phyloP scores from a whole-genome alignment of 1,140 invertebrate species.

The Campodea augens region DNA sequence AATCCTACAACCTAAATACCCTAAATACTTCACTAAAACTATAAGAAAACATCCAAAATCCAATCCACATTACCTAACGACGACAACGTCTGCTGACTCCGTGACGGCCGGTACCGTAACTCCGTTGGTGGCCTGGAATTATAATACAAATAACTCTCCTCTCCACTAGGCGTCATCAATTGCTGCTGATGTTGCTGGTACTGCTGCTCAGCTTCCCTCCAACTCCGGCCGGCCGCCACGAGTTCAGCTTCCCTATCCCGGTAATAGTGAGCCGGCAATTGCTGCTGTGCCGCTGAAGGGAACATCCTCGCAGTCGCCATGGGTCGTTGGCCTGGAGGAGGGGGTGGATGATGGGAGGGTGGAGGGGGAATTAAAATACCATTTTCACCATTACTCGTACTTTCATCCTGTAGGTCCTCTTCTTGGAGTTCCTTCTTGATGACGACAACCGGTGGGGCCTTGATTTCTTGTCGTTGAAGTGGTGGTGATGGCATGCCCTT shows the following conservation, averaged over 20 bases:
- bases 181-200: no score
- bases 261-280: constrained; percentile 3
- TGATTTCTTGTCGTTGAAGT: constrained; percentile 50
- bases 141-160: constrained; percentile 59
- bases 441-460: constrained; percentile 79
- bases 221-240: constrained; percentile 1
- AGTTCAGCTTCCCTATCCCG: neutral
- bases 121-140: constrained; percentile 34
- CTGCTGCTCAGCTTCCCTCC: constrained; percentile 2
- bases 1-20: no score
- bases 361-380: constrained; percentile 5
- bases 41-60: no score
- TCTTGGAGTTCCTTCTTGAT: constrained; percentile 78
- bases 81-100: no score
- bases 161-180: no score
- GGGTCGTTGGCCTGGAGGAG: constrained; percentile 11
- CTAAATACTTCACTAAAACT: no score
- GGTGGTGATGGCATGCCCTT: constrained; percentile 35
- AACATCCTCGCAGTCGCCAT: constrained; percentile 11
- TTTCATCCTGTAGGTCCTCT: constrained; percentile 43
- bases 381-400: constrained; percentile 13
- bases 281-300: constrained; percentile 7
- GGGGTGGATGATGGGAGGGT: constrained; percentile 22
- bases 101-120: constrained; percentile 5
- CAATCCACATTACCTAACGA: no score